These are phyloP conservation scores for Tanytarsus gracilentus DNA, from an alignment of 2,888 invertebrate species.

Conservation along the genomic window DNA sequence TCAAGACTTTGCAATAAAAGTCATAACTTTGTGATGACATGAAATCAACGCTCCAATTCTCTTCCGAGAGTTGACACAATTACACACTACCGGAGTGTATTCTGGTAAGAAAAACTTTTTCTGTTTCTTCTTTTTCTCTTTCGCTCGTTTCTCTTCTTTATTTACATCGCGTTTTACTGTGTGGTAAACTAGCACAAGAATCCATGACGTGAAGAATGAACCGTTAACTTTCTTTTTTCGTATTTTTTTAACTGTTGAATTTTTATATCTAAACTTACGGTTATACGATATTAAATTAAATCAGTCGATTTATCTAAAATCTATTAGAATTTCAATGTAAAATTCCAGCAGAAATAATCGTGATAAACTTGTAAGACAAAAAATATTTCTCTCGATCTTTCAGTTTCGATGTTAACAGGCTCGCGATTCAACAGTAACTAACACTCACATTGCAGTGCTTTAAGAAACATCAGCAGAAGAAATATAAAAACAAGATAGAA, in stretches of 20 bases:
- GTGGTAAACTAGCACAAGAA: background rate
- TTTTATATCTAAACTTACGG: background rate
- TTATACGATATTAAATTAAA: background rate
- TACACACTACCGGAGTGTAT: slow-evolving; percentile 7
- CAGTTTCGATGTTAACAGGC: slow-evolving; percentile 1
- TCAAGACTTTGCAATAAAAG: background rate
- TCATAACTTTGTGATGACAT: background rate
- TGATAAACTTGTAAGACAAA: no score
- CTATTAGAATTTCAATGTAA: no score
- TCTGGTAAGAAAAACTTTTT: background rate
- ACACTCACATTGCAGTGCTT: background rate
- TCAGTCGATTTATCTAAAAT: background rate
- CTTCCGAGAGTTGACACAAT: slow-evolving; percentile 10
- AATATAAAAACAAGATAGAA: background rate
- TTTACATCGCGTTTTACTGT: background rate
- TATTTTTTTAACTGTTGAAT: background rate
- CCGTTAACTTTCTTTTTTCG: slow-evolving; percentile 18
- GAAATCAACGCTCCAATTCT: background rate
- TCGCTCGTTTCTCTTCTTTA: background rate
- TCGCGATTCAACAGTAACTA: slow-evolving; percentile 14
- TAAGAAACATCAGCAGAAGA: background rate
- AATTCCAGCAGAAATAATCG: no score
- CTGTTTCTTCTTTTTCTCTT: slow-evolving; percentile 6
- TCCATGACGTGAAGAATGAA: slow-evolving; percentile 18
- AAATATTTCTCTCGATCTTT: background rate